Conservation (phyloP, 2,888 invertebrate species). For the Drymonia ruficornis region DNA sequence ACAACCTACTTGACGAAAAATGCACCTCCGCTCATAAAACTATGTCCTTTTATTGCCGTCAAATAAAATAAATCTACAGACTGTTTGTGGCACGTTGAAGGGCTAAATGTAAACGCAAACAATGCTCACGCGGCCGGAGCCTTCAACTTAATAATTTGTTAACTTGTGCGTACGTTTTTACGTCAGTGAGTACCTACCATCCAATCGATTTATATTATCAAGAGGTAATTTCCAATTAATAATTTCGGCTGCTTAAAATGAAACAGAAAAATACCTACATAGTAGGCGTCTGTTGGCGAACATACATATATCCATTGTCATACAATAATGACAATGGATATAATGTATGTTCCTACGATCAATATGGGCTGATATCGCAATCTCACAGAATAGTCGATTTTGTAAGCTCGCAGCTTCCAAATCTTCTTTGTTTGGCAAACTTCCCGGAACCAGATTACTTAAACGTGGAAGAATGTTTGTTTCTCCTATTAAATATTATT, state of each 20-base stretch:
- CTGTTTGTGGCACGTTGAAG: slow-evolving; percentile 1
- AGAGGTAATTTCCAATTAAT: too few relatives aligned
- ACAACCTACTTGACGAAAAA: slow-evolving; percentile 27
- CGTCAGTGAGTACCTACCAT: too few relatives aligned
- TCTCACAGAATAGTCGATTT: slow-evolving; percentile 50
- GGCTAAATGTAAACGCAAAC: slow-evolving; percentile 1
- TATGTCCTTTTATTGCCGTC: slow-evolving; percentile 5
- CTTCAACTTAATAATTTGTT: neutral
- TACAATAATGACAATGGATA: too few relatives aligned
- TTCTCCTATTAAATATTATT: slow-evolving; percentile 24
- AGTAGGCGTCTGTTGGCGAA: too few relatives aligned
- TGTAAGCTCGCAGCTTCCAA: slow-evolving; percentile 32
- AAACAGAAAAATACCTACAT: too few relatives aligned
- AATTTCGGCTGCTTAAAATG: too few relatives aligned
- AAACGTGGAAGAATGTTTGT: slow-evolving; percentile 35
- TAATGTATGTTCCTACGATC: too few relatives aligned
- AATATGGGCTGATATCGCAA: too few relatives aligned
- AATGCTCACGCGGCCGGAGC: neutral
- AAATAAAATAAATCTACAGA: slow-evolving; percentile 9
- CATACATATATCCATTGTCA: too few relatives aligned
- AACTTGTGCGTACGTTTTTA: too few relatives aligned
- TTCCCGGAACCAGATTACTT: slow-evolving; percentile 37
- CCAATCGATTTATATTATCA: too few relatives aligned
- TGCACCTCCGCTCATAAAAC: slow-evolving; percentile 24
- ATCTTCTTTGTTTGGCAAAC: slow-evolving; percentile 47